Evolutionary conservation across 1,140 invertebrate species (phyloP).

Genomic region (Euborellia annulipes): DNA sequence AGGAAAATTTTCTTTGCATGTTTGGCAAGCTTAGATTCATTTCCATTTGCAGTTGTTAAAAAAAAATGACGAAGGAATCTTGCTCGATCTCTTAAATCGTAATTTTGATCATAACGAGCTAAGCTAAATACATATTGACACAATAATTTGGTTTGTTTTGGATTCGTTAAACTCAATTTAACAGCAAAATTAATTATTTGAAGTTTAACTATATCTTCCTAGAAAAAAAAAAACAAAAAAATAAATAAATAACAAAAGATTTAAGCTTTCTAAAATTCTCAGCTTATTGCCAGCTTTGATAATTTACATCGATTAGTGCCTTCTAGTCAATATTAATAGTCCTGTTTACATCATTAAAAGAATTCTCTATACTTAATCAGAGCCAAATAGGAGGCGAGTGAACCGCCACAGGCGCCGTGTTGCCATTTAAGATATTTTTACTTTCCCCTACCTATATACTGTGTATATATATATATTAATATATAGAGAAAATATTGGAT

Average conservation of each 20-base stretch:
- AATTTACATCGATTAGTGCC: too few relatives aligned
- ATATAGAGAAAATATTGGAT: too few relatives aligned
- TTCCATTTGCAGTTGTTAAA: conserved; percentile 37
- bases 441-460: too few relatives aligned
- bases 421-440: too few relatives aligned
- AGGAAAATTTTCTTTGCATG: conserved; percentile 77
- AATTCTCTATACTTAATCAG: too few relatives aligned
- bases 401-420: too few relatives aligned
- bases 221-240: conserved; percentile 18
- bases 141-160: conserved; percentile 67
- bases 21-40: conserved; percentile 39
- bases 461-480: too few relatives aligned
- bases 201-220: conserved; percentile 91
- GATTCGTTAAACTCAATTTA: conserved; percentile 82
- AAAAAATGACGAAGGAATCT: conserved; percentile 73
- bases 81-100: conserved; percentile 91
- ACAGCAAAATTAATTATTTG: conserved; percentile 92
- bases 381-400: too few relatives aligned
- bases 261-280: too few relatives aligned
- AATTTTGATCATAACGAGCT: conserved; percentile 95
- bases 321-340: too few relatives aligned
- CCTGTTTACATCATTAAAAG: too few relatives aligned
- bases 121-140: conserved; percentile 92
- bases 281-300: too few relatives aligned
- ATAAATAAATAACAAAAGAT: neutral